phyloP scores from a whole-genome alignment of 2,113 vertebrate species.

The Fregata magnificens region DNA sequence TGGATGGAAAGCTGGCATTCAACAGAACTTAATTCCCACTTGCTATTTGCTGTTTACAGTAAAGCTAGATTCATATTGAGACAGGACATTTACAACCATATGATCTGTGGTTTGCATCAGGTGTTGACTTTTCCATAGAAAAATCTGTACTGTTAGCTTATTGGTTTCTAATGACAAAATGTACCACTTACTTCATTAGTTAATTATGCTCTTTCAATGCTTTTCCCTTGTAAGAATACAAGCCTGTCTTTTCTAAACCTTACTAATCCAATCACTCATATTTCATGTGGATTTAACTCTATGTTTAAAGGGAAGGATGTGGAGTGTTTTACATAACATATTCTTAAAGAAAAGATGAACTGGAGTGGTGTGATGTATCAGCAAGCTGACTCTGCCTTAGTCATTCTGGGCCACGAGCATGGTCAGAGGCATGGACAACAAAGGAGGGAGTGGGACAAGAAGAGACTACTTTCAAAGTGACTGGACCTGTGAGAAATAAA shows the following conservation, averaged over 20 bases:
- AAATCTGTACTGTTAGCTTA: not conserved
- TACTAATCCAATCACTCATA: not conserved
- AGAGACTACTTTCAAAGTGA: not conserved
- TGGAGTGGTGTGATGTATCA: accelerated
- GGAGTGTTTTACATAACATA: not conserved
- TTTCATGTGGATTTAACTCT: not conserved
- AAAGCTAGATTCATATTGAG: not conserved
- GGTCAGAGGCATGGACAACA: not conserved
- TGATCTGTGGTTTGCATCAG: not conserved
- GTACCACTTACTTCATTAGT: not conserved
- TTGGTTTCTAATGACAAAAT: not conserved
- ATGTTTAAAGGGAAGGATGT: not conserved
- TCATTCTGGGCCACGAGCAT: not conserved
- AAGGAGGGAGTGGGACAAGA: not conserved
- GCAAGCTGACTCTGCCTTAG: not conserved
- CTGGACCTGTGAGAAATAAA: not conserved
- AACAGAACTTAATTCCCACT: not conserved
- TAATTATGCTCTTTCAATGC: not conserved
- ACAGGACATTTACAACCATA: not conserved
- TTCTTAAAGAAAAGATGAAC: not conserved
- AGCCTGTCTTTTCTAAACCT: not conserved
- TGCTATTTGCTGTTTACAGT: not conserved
- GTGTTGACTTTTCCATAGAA: not conserved
- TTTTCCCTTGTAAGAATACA: not conserved
- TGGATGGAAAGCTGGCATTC: not conserved